Percentiles rank a stretch among this genome's conserved stretches.
Evolutionary conservation across 2,888 invertebrate genomes (phyloP).

Genomic region (Coenonympha glycerion): DNA sequence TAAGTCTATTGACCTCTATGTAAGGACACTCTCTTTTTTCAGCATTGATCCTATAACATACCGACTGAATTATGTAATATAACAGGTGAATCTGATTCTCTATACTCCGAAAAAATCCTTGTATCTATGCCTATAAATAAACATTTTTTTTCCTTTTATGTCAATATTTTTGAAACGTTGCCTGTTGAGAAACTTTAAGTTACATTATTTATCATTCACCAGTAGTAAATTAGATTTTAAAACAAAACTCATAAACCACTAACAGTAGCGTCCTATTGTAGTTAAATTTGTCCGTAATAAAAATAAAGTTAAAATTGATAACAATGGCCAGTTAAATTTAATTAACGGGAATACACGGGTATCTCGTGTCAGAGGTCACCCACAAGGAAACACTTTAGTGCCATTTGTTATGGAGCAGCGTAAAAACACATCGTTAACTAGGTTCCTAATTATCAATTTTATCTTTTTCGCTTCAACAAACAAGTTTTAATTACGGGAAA

Average conservation of each 20-base stretch:
- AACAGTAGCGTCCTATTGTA: not conserved
- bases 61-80: no score
- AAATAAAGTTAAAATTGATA: conserved; percentile 23
- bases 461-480: conserved; percentile 51
- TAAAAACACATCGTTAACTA: conserved; percentile 48
- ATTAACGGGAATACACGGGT: conserved; percentile 52
- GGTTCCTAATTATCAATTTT: conserved; percentile 53
- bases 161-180: not conserved
- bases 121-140: no score
- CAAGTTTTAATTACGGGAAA: conserved; percentile 66
- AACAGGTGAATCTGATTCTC: no score
- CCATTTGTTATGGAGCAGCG: conserved; percentile 33
- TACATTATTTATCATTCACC: no score
- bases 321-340: conserved; percentile 37
- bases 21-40: no score
- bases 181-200: no score
- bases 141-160: no score
- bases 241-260: not conserved
- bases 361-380: conserved; percentile 67
- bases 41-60: no score
- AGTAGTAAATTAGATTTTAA: no score
- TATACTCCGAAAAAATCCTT: no score
- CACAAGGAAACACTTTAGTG: conserved; percentile 51
- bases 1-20: no score
- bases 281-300: conserved; percentile 1